phyloP scores from a whole-genome alignment of 53 echinoderm and acorn worm species.

The Holothuria leucospilota region DNA sequence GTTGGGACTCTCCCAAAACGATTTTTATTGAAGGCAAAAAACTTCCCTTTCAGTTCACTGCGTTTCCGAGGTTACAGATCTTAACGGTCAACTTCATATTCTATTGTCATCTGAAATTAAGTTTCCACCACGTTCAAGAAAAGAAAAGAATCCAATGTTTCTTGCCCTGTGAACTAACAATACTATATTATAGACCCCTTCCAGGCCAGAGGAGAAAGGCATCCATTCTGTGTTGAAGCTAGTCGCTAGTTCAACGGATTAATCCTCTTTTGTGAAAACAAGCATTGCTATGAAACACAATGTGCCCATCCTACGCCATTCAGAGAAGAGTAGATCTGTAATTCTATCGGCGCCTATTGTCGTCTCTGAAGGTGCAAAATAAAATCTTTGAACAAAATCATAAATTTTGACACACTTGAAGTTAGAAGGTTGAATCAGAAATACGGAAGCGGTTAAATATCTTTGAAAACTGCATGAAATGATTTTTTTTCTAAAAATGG shows the following conservation, averaged over 20 bases:
- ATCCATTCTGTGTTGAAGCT: slow-evolving; percentile 7
- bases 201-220: slow-evolving; percentile 19
- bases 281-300: slow-evolving; percentile 17
- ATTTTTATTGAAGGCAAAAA: no score
- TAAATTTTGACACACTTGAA: no score
- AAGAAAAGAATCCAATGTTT: slow-evolving; percentile 28
- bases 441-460: no score
- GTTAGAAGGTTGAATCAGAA: no score
- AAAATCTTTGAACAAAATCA: not conserved
- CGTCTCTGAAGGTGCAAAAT: slow-evolving; percentile 30
- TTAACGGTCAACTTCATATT: no score
- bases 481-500: no score
- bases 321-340: not conserved
- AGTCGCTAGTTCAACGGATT: slow-evolving; percentile 3
- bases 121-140: not conserved
- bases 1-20: no score
- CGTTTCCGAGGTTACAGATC: no score
- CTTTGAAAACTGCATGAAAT: no score
- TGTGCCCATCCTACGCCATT: slow-evolving; percentile 8
- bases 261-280: slow-evolving; percentile 40
- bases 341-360: slow-evolving; percentile 19
- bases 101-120: no score
- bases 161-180: slow-evolving; percentile 10
- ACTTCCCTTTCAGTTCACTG: no score
- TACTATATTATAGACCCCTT: slow-evolving; percentile 18